These are phyloP conservation scores for Elephas maximus DNA, from an alignment of 2,113 vertebrate species.

Conservation along the genomic window DNA sequence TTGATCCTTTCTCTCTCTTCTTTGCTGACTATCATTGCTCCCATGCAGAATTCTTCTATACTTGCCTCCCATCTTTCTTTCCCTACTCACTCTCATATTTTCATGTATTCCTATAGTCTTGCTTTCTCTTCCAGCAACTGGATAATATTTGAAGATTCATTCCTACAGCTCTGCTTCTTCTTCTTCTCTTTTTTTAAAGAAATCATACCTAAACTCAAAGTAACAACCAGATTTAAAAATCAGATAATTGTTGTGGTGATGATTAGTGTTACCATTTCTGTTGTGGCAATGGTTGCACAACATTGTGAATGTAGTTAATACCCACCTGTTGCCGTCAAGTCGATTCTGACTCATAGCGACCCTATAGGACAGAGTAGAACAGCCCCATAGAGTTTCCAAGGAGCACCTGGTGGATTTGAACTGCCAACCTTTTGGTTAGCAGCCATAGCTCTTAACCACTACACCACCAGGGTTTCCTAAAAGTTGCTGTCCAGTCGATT, in stretches of 20 bases:
- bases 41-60: background rate
- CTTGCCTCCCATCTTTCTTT: background rate
- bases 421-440: too few relatives aligned
- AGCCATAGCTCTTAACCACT: too few relatives aligned
- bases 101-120: background rate
- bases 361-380: too few relatives aligned
- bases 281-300: background rate
- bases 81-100: background rate
- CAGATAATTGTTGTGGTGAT: background rate
- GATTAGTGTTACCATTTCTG: background rate
- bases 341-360: too few relatives aligned
- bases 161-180: background rate
- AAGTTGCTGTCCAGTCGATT: too few relatives aligned
- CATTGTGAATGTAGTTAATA: background rate
- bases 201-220: conserved; percentile 40
- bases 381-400: too few relatives aligned
- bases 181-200: background rate
- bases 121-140: background rate
- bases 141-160: background rate
- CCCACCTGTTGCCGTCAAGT: too few relatives aligned
- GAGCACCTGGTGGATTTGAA: too few relatives aligned
- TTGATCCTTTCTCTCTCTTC: background rate
- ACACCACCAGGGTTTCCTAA: too few relatives aligned
- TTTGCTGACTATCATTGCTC: background rate
- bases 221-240: background rate